Percentiles rank a stretch among this genome's conserved stretches.
Evolutionary conservation across 2,113 vertebrate genomes (phyloP).

Genomic region (Chaetodon trifascialis): DNA sequence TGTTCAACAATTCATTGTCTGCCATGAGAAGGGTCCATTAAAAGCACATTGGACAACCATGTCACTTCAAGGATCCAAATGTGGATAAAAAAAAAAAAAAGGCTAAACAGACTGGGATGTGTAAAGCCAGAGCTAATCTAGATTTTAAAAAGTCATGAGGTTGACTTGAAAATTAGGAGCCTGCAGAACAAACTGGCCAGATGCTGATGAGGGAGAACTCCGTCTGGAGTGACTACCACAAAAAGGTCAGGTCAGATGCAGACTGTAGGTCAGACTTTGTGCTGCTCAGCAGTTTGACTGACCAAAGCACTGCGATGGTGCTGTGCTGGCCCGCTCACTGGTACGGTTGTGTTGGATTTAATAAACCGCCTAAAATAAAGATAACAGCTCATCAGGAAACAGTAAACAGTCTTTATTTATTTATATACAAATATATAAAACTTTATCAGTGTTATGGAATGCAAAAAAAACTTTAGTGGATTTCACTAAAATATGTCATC

Average conservation of each 20-base stretch:
- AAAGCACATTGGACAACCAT: background rate
- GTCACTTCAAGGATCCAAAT: background rate
- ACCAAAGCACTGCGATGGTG: background rate
- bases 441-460: conserved; percentile 46
- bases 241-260: background rate
- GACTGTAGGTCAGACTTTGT: background rate
- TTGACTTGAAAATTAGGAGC: background rate
- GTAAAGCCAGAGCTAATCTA: background rate
- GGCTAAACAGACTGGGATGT: background rate
- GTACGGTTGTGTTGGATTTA: background rate
- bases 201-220: background rate
- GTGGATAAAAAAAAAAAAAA: background rate
- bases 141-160: background rate
- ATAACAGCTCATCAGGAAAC: background rate
- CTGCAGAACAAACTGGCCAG: background rate
- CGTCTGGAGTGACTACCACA: background rate
- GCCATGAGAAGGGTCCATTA: background rate
- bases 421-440: conserved; percentile 52
- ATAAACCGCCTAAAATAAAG: background rate
- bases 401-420: conserved; percentile 42
- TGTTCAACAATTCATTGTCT: background rate
- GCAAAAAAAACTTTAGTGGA: conserved; percentile 27
- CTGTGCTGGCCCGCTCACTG: background rate
- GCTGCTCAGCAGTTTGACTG: background rate
- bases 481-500: conserved; percentile 2